Evolutionary conservation across 2,888 invertebrate genomes (phyloP).

Genomic region (Polylopha cassiicola): DNA sequence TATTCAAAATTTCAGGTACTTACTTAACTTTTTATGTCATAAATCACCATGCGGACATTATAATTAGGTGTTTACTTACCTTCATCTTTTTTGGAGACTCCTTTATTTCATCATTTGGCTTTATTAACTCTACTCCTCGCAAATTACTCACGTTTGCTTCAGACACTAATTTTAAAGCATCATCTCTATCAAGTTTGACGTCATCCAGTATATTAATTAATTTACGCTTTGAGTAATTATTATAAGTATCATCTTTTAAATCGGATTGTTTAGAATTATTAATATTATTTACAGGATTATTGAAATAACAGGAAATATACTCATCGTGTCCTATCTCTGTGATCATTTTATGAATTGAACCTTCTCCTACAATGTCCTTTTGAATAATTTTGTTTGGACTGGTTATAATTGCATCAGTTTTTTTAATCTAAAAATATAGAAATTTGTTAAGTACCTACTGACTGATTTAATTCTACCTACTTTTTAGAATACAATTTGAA

Average conservation of each 20-base stretch:
- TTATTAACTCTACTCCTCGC: slow-evolving; percentile 41
- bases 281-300: slow-evolving; percentile 25
- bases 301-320: slow-evolving; percentile 40
- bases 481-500: no score
- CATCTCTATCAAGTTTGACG: slow-evolving; percentile 43
- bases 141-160: slow-evolving; percentile 44
- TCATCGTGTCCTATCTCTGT: slow-evolving; percentile 27
- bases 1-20: no score
- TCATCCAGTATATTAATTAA: slow-evolving; percentile 62
- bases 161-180: slow-evolving; percentile 45
- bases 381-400: slow-evolving; percentile 25
- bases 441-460: background rate
- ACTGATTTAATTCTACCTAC: no score
- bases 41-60: no score
- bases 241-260: slow-evolving; percentile 25
- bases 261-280: slow-evolving; percentile 23
- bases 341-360: slow-evolving; percentile 20
- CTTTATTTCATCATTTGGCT: slow-evolving; percentile 21
- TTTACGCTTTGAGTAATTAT: slow-evolving; percentile 50
- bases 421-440: slow-evolving; percentile 39
- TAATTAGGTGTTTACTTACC: no score
- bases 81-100: no score
- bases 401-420: slow-evolving; percentile 31
- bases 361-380: slow-evolving; percentile 21
- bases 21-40: no score